Evolutionary conservation across 92 coral and sea anemone genomes (phyloP), one percentile per base, ranked within the genome.

Genomic region (Plumapathes pennacea): DNA sequence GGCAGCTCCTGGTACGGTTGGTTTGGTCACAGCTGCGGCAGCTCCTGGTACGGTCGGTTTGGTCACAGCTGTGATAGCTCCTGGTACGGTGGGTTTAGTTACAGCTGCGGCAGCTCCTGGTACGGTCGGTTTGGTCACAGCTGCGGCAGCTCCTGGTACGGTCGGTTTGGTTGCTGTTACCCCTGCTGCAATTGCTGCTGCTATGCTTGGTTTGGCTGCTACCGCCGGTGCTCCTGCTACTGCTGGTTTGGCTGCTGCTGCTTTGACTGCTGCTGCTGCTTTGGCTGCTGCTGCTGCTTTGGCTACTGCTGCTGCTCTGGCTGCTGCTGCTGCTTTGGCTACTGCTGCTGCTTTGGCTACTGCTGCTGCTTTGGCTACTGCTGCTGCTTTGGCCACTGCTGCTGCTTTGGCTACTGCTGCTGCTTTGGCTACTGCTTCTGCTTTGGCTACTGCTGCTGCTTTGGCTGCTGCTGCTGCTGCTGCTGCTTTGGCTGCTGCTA

Each of bases 221-320:
- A 50, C 25, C 10, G 74, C 62, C 1, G 74, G 62, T 20, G 25
- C 10, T 14, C n/a, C 36, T 5, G 74, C 66, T 1, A 67, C 76
- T 2, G 49, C 57, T 21, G 67, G 66, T 25, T 69, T 69, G 38
- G 61, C 51, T 48, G 62, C 34, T 2, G 78, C 60, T 34, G 68
- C 66, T 17, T 55, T 20, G 24, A 67, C 66, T 26, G 63, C 44
- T 34, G 67, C 57, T 1, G 67, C 67, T 4, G 76, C 67, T 13
- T 55, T 69, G 20, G 50, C 57, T 14, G 67, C 58, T 18, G 6
- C 12, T 25, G 76, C 86, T 14, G 51, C 44, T 26, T 72, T 58
- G 18, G 81, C 86, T 19, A 76, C 85, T 0, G 58, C 74, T n/a
- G 53, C 38, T 12, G 75, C 81, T n/a, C n/a, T n/a, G n/a, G n/a